phyloP scores from a whole-genome alignment of 2,797 vertebrate genomes.

The Harpagifer antarcticus region DNA sequence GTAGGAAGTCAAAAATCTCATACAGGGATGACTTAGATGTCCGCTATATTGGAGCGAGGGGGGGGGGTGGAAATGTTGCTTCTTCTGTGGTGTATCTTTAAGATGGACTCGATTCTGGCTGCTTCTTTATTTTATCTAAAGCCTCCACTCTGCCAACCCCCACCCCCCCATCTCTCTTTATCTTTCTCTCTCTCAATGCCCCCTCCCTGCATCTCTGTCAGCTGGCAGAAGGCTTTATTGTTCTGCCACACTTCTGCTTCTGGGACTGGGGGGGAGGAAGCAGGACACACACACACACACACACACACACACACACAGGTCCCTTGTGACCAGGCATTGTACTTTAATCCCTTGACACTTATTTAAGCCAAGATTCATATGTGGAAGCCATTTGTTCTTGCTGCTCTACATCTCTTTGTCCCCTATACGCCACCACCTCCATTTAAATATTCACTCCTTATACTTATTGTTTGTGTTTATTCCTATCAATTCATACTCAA shows the following conservation, averaged over 20 bases:
- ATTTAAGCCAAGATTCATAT: slow-evolving; percentile 69
- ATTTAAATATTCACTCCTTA: slow-evolving; percentile 14
- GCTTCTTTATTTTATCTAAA: slow-evolving; percentile 18
- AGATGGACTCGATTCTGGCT: slow-evolving; percentile 41
- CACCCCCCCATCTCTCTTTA: slow-evolving; percentile 23
- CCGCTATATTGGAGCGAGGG: slow-evolving; percentile 17
- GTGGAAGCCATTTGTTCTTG: slow-evolving; percentile 31
- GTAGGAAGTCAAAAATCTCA: neutral
- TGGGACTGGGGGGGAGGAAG: slow-evolving; percentile 30
- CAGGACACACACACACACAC: slow-evolving; percentile 16
- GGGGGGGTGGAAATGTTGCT: slow-evolving; percentile 5
- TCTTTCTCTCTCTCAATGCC: slow-evolving; percentile 20
- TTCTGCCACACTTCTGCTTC: slow-evolving; percentile 73
- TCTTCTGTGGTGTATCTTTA: slow-evolving; percentile 65
- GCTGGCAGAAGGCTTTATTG: slow-evolving; percentile 72
- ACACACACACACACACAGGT: slow-evolving; percentile 26
- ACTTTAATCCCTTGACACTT: slow-evolving; percentile 71
- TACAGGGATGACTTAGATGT: slow-evolving; percentile 7
- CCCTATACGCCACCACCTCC: neutral
- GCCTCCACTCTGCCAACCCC: slow-evolving; percentile 14
- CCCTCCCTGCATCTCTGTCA: slow-evolving; percentile 53
- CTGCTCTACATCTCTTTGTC: slow-evolving; percentile 53
- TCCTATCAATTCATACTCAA: neutral
- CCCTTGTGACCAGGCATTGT: slow-evolving; percentile 66
- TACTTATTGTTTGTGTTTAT: slow-evolving; percentile 1